Conservation (phyloP, 1,140 invertebrate genomes). For the Euborellia annulipes region DNA sequence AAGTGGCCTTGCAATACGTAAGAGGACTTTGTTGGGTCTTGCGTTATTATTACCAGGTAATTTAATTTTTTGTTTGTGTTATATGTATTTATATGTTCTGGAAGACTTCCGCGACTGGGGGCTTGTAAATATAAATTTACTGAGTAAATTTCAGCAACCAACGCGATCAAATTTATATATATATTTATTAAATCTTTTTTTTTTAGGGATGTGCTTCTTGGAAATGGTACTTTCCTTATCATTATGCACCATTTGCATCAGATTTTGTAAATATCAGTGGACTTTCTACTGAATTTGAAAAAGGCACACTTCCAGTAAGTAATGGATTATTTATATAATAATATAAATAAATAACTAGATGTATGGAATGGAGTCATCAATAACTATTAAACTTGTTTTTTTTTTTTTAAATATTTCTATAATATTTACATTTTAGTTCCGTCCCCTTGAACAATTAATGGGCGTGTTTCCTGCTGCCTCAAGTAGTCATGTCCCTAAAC, state of each 20-base stretch:
- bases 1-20: constrained; percentile 87
- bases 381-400: constrained; percentile 6
- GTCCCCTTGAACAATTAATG: constrained; percentile 97
- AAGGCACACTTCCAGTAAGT: constrained; percentile 68
- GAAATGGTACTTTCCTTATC: constrained; percentile 99
- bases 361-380: neutral
- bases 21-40: constrained; percentile 95
- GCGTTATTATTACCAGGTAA: constrained; percentile 88
- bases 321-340: constrained; percentile 4
- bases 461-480: constrained; percentile 97
- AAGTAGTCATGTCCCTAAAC: constrained; percentile 76
- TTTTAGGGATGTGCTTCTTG: constrained; percentile 87
- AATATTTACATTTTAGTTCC: constrained; percentile 52
- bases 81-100: neutral
- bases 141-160: neutral
- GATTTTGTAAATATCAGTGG: constrained; percentile 89
- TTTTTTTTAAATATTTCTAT: constrained; percentile 2
- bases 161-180: constrained; percentile 3
- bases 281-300: constrained; percentile 74
- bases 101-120: too few species aligned
- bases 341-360: neutral
- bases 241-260: constrained; percentile 99
- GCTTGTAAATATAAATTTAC: neutral
- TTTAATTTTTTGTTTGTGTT: neutral
- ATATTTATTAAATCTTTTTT: neutral